Evolutionary conservation across 2,888 invertebrate species (phyloP), one percentile per base, ranked within the genome.

Genomic region (Eulithis prunata): DNA sequence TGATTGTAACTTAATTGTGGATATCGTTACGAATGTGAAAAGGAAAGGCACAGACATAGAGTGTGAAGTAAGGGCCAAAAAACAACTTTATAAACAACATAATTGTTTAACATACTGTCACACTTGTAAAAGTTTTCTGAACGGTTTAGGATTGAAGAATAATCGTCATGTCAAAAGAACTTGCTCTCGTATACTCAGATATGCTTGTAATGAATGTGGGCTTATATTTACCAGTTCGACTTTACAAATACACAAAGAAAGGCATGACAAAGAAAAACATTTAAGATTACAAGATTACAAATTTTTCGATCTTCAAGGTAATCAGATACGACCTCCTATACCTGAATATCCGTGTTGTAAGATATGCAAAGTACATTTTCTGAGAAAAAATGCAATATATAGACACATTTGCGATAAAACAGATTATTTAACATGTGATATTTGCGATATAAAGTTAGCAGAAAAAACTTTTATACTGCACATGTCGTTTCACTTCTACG

Each of bases 271-370:
- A 57, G 70, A 75, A 7, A 75, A 76, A 54, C 68, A 75, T 46
- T 68, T 87, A 32, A 82, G 71, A 68, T 69, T 90, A 46, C 82
- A 85, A 66, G 75, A 88, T 74, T 90, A 82, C 54, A 75, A 66
- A 60, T 88, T 91, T 77, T 85, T 80, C 70, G 80, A 86, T 68
- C 70, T 90, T 10, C 69, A 78, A 61, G 84, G 74, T 45, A 76
- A 79, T 73, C 72, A 71, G 68, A 85, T 86, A 36, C 62, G 53
- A 47, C 89, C 90, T 46, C 87, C 87, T 5, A 69, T 88, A 57
- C 89, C 89, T 7, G 77, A 81, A 46, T 88, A 83, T 70, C 87
- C 85, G 11, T 79, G 79, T 56, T 90, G 90, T 75, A 68, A 71
- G 41, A 69, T 69, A 45, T 90, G 90, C 72, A 75, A 76, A 45